Evolutionary conservation across 2,113 vertebrate species (phyloP).

Genomic region (Halichoerus grypus): DNA sequence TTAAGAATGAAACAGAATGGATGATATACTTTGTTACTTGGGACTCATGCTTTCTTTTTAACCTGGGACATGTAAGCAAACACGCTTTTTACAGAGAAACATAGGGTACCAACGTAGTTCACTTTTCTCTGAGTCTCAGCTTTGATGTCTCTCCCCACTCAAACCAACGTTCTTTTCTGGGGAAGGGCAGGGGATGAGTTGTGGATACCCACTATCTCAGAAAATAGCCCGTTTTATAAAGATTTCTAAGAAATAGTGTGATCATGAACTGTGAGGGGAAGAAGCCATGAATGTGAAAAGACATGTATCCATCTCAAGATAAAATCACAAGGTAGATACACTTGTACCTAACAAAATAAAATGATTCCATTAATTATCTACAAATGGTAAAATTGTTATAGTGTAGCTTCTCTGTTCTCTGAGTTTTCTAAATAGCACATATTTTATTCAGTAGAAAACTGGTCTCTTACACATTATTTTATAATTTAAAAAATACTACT

Average conservation of each 20-base stretch:
- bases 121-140: background rate
- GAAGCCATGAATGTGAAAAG: background rate
- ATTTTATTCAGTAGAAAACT: background rate
- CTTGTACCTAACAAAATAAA: background rate
- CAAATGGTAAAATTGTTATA: background rate
- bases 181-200: background rate
- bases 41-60: background rate
- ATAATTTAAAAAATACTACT: background rate
- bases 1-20: background rate
- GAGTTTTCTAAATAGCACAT: background rate
- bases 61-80: background rate
- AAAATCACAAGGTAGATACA: background rate
- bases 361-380: background rate
- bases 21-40: background rate
- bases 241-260: background rate
- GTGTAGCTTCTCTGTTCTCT: background rate
- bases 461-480: background rate
- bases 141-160: rapidly evolving
- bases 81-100: background rate
- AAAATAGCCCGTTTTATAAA: background rate
- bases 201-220: background rate
- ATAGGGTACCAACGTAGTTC: rapidly evolving
- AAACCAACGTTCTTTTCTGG: background rate
- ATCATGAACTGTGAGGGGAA: background rate
- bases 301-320: background rate